Conservation (phyloP, 2,113 vertebrate species). For the Melanocharis versteri region DNA sequence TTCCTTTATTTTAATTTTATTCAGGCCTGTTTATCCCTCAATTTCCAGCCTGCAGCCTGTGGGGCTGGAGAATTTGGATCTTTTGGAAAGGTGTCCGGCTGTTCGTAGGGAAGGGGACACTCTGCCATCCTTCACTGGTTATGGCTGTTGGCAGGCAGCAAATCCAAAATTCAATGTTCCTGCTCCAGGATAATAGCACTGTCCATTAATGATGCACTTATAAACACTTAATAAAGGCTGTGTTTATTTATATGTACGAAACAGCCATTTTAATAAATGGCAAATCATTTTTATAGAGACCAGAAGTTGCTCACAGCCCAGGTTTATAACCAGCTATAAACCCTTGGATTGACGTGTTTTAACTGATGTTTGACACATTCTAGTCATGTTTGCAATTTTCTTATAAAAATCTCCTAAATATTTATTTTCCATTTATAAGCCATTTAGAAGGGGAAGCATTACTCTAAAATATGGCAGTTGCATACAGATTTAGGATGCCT, state of each 20-base stretch:
- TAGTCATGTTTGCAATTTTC: constrained; percentile 2
- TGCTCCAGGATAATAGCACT: not conserved
- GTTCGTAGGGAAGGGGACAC: fast-evolving
- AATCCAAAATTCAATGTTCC: not conserved
- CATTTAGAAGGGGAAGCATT: not conserved
- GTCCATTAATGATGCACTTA: not conserved
- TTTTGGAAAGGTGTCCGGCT: fast-evolving
- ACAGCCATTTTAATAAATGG: not conserved
- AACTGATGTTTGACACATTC: not conserved
- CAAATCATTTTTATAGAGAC: constrained; percentile 12
- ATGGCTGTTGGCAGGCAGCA: not conserved
- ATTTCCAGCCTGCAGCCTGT: not conserved
- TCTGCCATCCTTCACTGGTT: not conserved
- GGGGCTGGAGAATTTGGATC: not conserved
- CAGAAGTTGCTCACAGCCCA: not conserved
- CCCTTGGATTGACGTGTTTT: not conserved
- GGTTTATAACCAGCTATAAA: constrained; percentile 29
- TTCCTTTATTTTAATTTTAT: not conserved
- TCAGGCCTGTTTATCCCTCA: fast-evolving
- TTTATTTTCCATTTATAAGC: constrained; percentile 28
- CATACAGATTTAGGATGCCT: not conserved
- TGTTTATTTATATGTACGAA: not conserved
- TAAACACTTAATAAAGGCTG: not conserved
- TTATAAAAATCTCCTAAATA: not conserved
- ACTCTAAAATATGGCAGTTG: not conserved